phyloP scores from a whole-genome alignment of 2,113 vertebrate genomes.

The Piliocolobus tephrosceles region DNA sequence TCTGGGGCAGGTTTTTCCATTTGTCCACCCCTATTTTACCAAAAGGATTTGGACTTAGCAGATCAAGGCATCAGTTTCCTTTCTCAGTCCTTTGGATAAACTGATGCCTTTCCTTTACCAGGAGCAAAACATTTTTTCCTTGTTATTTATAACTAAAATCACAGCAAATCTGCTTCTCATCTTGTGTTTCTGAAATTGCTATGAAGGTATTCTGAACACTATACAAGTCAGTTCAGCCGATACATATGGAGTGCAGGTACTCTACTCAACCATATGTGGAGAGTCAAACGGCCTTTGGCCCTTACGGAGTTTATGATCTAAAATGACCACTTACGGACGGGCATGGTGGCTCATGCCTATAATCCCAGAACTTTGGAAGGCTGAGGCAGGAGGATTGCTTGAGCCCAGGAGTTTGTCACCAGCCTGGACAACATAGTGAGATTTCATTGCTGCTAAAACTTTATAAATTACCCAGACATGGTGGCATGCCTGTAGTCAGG shows the following conservation, averaged over 20 bases:
- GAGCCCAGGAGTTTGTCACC: no score
- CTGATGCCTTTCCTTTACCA: not conserved
- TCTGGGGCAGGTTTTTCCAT: not conserved
- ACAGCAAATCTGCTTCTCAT: not conserved
- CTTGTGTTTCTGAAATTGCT: not conserved
- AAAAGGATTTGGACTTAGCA: not conserved
- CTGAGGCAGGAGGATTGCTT: no score
- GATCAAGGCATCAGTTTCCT: not conserved
- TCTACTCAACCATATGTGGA: not conserved
- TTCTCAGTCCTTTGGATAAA: constrained; percentile 3
- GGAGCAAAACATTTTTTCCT: not conserved
- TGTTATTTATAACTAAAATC: not conserved
- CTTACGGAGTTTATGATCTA: not conserved
- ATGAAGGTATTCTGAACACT: not conserved
- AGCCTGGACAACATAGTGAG: no score
- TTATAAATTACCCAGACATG: no score
- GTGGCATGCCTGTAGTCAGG: no score
- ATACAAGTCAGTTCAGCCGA: not conserved
- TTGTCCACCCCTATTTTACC: not conserved
- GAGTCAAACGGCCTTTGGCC: not conserved
- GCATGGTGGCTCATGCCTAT: no score
- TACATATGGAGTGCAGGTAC: not conserved
- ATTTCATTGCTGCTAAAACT: no score
- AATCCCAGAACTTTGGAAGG: no score
- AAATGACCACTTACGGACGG: not conserved